Conservation (phyloP, 2,888 invertebrate species). For the Kuschelorhynchus macadamiae region DNA sequence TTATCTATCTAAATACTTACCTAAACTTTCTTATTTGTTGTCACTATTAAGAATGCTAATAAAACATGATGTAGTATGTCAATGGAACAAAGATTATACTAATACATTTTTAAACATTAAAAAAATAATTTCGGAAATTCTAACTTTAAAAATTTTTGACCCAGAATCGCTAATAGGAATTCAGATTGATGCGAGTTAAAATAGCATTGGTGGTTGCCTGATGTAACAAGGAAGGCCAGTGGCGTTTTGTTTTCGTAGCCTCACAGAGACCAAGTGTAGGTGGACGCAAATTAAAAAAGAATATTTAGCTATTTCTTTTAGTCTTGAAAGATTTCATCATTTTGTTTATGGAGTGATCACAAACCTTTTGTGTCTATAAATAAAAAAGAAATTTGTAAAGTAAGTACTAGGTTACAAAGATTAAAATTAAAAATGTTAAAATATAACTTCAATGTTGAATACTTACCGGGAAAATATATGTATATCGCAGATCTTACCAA, state of each 20-base stretch:
- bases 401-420: not conserved
- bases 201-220: constrained; percentile 25
- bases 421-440: constrained; percentile 13
- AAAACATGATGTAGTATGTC: not conserved
- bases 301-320: not conserved
- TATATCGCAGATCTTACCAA: constrained; percentile 3
- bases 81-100: too few relatives aligned
- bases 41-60: not conserved
- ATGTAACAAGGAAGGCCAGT: constrained; percentile 25
- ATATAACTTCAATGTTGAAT: constrained; percentile 6
- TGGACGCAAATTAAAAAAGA: constrained; percentile 33
- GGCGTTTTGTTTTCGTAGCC: constrained; percentile 24
- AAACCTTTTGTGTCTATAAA: constrained; percentile 2
- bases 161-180: constrained; percentile 7
- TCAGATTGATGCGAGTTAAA: constrained; percentile 20
- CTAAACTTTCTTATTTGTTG: not conserved
- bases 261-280: constrained; percentile 11
- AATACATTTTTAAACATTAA: too few relatives aligned
- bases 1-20: not conserved
- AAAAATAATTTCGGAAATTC: not conserved
- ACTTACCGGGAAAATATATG: constrained; percentile 16
- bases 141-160: constrained; percentile 28
- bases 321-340: constrained; percentile 7
- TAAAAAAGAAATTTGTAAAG: constrained; percentile 10
- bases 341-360: constrained; percentile 14